phyloP scores from a whole-genome alignment of 2,888 invertebrate species.

The Sinodicranocentrus sp. region DNA sequence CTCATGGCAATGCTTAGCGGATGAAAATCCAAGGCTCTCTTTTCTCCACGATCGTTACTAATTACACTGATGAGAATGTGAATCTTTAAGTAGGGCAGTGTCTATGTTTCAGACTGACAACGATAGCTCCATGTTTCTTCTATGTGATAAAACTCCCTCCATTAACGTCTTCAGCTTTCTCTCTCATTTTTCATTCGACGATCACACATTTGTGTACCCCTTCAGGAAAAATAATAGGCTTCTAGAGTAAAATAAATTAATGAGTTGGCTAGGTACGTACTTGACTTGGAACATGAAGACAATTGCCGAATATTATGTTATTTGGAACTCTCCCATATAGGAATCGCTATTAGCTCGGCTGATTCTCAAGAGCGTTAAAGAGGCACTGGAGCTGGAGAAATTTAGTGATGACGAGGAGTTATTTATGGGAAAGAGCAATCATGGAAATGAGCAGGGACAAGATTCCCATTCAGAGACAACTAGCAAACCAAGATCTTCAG shows the following conservation, averaged over 20 bases:
- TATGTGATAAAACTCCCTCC: neutral
- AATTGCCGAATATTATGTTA: conserved; percentile 16
- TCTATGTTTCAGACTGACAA: too few relatives aligned
- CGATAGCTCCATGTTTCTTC: too few relatives aligned
- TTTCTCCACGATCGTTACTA: conserved; percentile 40
- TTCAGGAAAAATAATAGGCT: too few relatives aligned
- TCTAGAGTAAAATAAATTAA: neutral
- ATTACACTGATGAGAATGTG: conserved; percentile 37
- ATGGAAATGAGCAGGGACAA: conserved; percentile 31
- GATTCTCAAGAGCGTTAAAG: conserved; percentile 74
- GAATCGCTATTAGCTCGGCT: conserved; percentile 74
- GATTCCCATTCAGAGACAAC: conserved; percentile 6
- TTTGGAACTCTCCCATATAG: conserved; percentile 41
- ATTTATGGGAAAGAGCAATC: conserved; percentile 33
- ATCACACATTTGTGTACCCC: conserved; percentile 6
- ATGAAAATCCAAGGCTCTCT: neutral
- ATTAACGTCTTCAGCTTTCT: neutral
- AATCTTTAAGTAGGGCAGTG: too few relatives aligned
- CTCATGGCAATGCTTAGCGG: neutral
- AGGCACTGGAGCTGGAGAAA: conserved; percentile 74
- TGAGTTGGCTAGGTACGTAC: neutral
- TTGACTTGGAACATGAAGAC: too few relatives aligned
- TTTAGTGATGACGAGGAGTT: conserved; percentile 46
- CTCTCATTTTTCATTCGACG: conserved; percentile 32
- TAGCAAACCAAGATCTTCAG: neutral